A percentile compares a stretch with the other conserved stretches of the same genome.
Conservation (phyloP, 2,113 vertebrate genomes). For the Lasiurus cinereus region DNA sequence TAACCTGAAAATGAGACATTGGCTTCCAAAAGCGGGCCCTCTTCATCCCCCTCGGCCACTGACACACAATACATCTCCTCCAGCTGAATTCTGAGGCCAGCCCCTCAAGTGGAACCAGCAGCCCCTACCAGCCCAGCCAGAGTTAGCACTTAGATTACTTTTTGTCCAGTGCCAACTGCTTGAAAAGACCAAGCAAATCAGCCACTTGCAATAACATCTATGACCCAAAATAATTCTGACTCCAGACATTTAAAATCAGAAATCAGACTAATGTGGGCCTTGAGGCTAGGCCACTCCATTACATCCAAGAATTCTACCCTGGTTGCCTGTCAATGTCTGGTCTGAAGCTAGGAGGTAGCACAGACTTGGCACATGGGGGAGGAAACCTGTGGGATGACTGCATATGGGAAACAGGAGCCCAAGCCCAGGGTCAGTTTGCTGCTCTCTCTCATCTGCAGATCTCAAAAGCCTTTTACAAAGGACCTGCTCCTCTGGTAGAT, state of each 20-base stretch:
- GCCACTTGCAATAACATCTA: neutral
- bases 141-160: neutral
- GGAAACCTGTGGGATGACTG: neutral
- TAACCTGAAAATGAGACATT: neutral
- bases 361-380: accelerated
- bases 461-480: neutral
- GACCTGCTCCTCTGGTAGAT: neutral
- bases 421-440: neutral
- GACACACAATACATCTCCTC: neutral
- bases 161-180: neutral
- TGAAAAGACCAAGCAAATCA: conserved; percentile 27
- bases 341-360: too few species aligned
- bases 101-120: neutral
- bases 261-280: neutral
- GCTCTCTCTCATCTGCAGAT: neutral
- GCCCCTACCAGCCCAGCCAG: neutral
- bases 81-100: neutral
- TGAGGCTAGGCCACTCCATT: neutral
- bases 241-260: neutral
- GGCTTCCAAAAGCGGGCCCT: neutral
- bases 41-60: neutral
- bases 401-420: neutral
- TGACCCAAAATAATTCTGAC: conserved; percentile 13
- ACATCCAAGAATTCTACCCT: neutral
- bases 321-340: neutral